Conservation (phyloP, 1,140 invertebrate genomes). For the Cephus cinctus region DNA sequence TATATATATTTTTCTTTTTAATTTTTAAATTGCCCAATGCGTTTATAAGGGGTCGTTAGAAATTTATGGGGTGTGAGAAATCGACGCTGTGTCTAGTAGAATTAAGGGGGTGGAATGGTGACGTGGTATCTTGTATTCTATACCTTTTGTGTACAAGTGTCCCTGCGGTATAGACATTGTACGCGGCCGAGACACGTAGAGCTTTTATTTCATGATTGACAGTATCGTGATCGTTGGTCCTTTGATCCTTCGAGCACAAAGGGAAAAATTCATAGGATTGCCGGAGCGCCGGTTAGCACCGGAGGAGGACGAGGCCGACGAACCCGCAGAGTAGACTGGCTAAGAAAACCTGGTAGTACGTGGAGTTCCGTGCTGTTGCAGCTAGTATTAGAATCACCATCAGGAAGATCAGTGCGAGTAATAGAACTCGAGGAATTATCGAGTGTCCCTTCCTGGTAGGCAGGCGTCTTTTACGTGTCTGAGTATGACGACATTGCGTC, state of each 20-base stretch:
- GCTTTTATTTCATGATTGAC: conserved; percentile 4
- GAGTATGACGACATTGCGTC: neutral
- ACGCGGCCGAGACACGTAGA: neutral
- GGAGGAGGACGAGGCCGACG: conserved; percentile 33
- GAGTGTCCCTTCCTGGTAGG: conserved; percentile 8
- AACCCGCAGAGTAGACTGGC: conserved; percentile 45
- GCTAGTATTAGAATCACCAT: conserved; percentile 18
- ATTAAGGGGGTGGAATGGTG: no score
- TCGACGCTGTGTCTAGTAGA: conserved; percentile 11
- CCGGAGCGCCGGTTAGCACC: conserved; percentile 23
- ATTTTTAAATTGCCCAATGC: no score
- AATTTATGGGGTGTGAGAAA: no score
- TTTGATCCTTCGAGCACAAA: neutral
- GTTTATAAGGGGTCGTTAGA: no score
- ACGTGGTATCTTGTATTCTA: conserved; percentile 5
- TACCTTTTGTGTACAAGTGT: conserved; percentile 11
- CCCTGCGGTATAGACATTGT: conserved; percentile 23
- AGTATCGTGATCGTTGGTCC: neutral
- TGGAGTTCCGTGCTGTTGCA: conserved; percentile 27
- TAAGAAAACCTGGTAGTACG: conserved; percentile 36
- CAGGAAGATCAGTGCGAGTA: conserved; percentile 2
- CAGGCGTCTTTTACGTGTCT: neutral
- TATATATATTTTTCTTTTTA: no score
- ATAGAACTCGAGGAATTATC: neutral
- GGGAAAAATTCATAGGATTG: conserved; percentile 14